These are phyloP conservation scores for Urophycis tenuis DNA, from an alignment of 2,797 vertebrate species.

Conservation along the genomic window DNA sequence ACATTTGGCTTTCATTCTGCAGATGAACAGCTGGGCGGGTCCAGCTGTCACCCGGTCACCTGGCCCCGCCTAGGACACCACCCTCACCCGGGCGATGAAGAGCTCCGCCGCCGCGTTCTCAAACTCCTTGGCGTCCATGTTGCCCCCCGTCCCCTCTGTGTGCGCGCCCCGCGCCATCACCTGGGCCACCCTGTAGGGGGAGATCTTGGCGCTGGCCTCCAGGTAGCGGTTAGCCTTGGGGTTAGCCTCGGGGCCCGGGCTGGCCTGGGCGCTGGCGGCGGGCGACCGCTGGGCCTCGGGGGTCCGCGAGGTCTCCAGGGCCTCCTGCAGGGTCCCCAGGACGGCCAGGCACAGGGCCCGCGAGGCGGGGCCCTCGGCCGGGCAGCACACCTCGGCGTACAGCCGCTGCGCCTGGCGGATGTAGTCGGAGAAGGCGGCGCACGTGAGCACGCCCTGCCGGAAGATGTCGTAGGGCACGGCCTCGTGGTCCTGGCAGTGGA, in stretches of 20 bases:
- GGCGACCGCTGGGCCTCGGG: conserved; percentile 12
- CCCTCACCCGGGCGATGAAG: conserved; percentile 83
- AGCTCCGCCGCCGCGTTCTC: conserved; percentile 80
- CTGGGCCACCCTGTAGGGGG: conserved; percentile 75
- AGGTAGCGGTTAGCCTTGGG: conserved; percentile 71
- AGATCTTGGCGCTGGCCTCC: conserved; percentile 85
- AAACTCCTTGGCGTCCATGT: conserved; percentile 88
- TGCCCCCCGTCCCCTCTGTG: conserved; percentile 49
- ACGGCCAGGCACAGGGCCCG: conserved; percentile 75
- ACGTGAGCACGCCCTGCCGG: conserved; percentile 83
- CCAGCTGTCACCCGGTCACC: no score
- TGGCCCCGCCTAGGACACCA: conserved; percentile 63
- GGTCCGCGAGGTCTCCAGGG: conserved; percentile 66
- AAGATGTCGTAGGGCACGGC: conserved; percentile 86
- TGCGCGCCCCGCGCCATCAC: conserved; percentile 78
- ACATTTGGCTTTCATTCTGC: background rate
- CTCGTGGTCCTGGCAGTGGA: conserved; percentile 87
- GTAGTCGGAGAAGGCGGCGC: conserved; percentile 86
- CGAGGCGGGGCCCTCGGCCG: conserved; percentile 60
- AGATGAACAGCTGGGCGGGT: background rate
- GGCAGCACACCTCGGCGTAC: conserved; percentile 74
- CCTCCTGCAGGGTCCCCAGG: conserved; percentile 80
- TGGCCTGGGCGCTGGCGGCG: conserved; percentile 50
- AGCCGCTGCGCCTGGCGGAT: conserved; percentile 77
- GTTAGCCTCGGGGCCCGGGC: conserved; percentile 59